A percentile compares a stretch with the other conserved stretches of the same genome.
These are phyloP conservation scores for Graptemys geographica DNA, from an alignment of 2,797 vertebrate genomes.

Conservation along the genomic window DNA sequence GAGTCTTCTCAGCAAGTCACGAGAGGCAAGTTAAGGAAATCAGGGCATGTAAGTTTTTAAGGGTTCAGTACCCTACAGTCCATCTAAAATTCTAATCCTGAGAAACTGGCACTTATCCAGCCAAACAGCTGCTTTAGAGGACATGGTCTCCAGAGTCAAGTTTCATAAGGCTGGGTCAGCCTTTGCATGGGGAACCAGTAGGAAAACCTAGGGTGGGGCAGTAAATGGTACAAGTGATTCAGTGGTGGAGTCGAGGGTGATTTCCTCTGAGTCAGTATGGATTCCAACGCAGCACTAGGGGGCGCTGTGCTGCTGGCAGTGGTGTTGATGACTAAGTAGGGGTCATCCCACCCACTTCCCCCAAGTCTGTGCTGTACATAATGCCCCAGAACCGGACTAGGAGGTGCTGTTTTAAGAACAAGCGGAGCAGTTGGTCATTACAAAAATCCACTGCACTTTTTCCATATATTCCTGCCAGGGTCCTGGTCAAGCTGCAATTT, in stretches of 20 bases:
- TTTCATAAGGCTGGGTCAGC: not conserved
- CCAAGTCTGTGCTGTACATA: too few species aligned
- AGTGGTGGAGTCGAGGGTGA: not conserved
- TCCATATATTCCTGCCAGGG: not conserved
- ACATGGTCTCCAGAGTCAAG: not conserved
- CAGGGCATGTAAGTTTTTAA: not conserved
- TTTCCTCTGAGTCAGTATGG: not conserved
- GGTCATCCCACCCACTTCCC: too few species aligned
- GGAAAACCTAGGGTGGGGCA: not conserved
- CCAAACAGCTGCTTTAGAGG: not conserved
- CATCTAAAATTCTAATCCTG: not conserved
- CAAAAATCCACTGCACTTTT: not conserved
- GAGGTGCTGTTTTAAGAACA: not conserved
- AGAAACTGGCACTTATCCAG: not conserved
- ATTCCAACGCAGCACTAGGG: not conserved
- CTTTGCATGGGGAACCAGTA: not conserved
- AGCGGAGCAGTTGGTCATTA: not conserved
- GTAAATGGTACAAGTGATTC: not conserved
- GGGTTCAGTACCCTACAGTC: not conserved
- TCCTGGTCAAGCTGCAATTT: not conserved
- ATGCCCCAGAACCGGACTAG: not conserved
- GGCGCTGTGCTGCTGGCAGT: not conserved
- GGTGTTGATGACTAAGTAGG: not conserved
- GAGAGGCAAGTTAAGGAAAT: not conserved
- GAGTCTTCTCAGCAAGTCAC: not conserved